Evolutionary conservation across 1,140 invertebrate species (phyloP), one percentile per base, ranked within the genome.

Genomic region (Aphelinus certus): DNA sequence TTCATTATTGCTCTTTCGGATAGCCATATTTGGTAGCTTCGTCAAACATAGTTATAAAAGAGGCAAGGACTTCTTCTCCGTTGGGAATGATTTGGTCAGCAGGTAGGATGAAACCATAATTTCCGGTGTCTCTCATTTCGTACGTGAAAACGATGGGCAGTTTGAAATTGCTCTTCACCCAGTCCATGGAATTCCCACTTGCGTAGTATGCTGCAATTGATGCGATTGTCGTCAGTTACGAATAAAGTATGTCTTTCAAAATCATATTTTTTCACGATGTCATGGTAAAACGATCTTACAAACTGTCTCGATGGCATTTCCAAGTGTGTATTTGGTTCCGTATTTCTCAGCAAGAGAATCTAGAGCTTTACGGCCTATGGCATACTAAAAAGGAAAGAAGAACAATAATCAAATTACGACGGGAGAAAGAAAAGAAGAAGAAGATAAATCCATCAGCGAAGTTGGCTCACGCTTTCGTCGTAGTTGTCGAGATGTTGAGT

Each of bases 31-130:
- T 77, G 58, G 82, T 83, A 0, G 89, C 90, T 76, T 91, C 90
- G 42, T 89, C 80, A 4, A 91, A 85, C 9, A 92, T 83, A 2
- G 88, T 87, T n/a, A 91, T 67, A n/a, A 92, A 63, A 1, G 91
- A 90, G 66, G 91, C 91, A 62, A 92, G 83, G 3, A 92, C 93
- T 86, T 95, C 94, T 63, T 88, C 76, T 48, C 90, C 93, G 9
- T 92, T 93, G 0, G 92, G 91, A 58, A 91, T 84, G 53, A 96
- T 96, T 81, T 93, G 89, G 42, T 88, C 82, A 2, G 92, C 89
- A 1, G 94, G 93, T n/a, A 96, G 84, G 1, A 95, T 51, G 83
- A 96, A 97, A 1, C 94, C 95, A 79, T 92, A 90, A 61, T 83
- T 75, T 47, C 95, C 94, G 9, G 85, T 90, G 82, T 96, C 94